Percentiles rank a stretch among this genome's conserved stretches.
Conservation (phyloP, 2,888 invertebrate species). For the Sipha maydis region DNA sequence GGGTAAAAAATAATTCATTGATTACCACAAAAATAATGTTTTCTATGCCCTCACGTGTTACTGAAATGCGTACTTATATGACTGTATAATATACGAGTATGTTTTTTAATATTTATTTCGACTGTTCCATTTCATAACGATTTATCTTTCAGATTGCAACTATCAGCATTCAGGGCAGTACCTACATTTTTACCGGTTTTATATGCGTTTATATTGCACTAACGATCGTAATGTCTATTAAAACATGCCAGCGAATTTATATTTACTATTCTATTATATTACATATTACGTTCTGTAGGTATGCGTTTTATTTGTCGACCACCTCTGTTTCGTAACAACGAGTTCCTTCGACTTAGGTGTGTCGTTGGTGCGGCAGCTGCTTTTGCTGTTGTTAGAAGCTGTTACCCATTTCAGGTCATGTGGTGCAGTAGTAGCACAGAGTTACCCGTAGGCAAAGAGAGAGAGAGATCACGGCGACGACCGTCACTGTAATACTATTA, state of each 20-base stretch:
- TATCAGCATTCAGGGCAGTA: no score
- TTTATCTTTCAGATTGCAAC: no score
- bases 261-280: no score
- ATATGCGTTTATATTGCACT: neutral
- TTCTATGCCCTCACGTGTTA: no score
- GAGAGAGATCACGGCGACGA: neutral
- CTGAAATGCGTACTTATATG: no score
- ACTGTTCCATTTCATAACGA: no score
- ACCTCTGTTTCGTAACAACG: neutral
- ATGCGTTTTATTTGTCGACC: neutral
- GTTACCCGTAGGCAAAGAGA: conserved; percentile 24
- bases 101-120: no score
- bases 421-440: neutral
- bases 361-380: neutral
- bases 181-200: neutral
- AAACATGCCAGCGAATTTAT: neutral
- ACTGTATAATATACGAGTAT: no score
- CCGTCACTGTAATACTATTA: neutral
- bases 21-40: no score
- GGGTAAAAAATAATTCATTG: no score
- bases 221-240: neutral
- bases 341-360: neutral
- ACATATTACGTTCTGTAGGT: neutral
- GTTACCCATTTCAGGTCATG: conserved; percentile 57
- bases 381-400: conserved; percentile 11